Evolutionary conservation across 2,888 invertebrate genomes (phyloP), one percentile per base, ranked within the genome.

Genomic region (Acanthacorydalis orientalis): DNA sequence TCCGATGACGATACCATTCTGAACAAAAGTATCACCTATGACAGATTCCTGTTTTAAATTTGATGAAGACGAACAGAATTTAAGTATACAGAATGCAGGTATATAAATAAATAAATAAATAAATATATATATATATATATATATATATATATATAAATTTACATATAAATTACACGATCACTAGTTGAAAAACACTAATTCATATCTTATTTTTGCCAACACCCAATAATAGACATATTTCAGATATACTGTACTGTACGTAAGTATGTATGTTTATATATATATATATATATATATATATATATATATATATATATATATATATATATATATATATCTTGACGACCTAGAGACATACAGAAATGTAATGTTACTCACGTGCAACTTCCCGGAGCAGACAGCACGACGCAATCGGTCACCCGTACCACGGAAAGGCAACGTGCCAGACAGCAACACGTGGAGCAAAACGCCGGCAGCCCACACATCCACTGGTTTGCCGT

Each of bases 401-500:
- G 86, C 82, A 62, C 95, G 91, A 61, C 91, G 89, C 53, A 98
- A 75, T 56, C 95, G 74, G 58, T 95, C 87, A 53, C 89, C 86
- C 49, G 93, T 91, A 43, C 98, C 98, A 54, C 86, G 80, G 64
- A 97, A 98, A 10, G 98, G 98, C 57, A 96, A 74, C 49, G 87
- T 84, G 6, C 98, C 98, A 43, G 92, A 89, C 37, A 98, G 74
- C 40, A 98, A 74, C 14, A 95, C 84, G 65, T 95, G 96, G 41
- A 98, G 73, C 57, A 97, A 74, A 47, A 96, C 88, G 9, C 98
- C 97, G 31, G 92, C 90, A 33, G 93, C 88, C 98, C 98, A 98
- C 50, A 97, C 89, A 67, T 98, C 98, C 53, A 93, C 91, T 1
- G 92, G 85, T 64, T 95, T 95, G 35, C 89, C 87, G 69, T 90